Conservation (phyloP, 2,888 invertebrate species). For the Sarcophaga carnaria region DNA sequence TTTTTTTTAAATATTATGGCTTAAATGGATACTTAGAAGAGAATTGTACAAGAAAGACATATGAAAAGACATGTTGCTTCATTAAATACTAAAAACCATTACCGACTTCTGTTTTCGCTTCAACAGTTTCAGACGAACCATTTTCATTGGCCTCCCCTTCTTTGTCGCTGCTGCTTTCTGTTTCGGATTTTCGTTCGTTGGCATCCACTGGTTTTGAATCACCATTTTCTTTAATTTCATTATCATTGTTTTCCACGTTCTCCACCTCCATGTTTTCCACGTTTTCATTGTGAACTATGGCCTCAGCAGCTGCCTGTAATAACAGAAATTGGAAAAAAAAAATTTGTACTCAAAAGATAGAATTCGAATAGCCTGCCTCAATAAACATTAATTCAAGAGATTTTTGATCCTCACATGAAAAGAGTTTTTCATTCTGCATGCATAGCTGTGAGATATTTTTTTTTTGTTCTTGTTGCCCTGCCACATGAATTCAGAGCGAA, state of each 20-base stretch:
- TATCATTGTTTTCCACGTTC: neutral
- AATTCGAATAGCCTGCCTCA: too few relatives aligned
- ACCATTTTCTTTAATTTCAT: slow-evolving; percentile 57
- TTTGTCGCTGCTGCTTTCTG: slow-evolving; percentile 46
- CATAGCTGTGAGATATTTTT: too few relatives aligned
- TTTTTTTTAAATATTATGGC: slow-evolving; percentile 17
- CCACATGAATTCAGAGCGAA: too few relatives aligned
- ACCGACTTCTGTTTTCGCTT: slow-evolving; percentile 72
- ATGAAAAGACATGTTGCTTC: neutral
- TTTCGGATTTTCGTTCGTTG: slow-evolving; percentile 56
- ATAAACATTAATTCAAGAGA: too few relatives aligned
- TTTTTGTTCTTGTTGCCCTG: too few relatives aligned
- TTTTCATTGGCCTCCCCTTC: slow-evolving; percentile 7
- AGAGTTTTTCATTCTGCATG: too few relatives aligned
- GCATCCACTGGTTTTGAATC: slow-evolving; percentile 30
- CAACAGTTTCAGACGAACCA: slow-evolving; percentile 36
- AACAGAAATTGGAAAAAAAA: neutral
- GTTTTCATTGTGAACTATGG: neutral
- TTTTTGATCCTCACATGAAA: too few relatives aligned
- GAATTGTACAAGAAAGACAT: neutral
- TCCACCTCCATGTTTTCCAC: neutral
- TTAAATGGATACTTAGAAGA: neutral
- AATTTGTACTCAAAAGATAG: too few relatives aligned
- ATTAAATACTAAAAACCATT: slow-evolving; percentile 76
- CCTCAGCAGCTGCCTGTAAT: neutral